Base-by-base conservation (phyloP, 2,888 invertebrate species). In the Sabatieria punctata region DNA sequence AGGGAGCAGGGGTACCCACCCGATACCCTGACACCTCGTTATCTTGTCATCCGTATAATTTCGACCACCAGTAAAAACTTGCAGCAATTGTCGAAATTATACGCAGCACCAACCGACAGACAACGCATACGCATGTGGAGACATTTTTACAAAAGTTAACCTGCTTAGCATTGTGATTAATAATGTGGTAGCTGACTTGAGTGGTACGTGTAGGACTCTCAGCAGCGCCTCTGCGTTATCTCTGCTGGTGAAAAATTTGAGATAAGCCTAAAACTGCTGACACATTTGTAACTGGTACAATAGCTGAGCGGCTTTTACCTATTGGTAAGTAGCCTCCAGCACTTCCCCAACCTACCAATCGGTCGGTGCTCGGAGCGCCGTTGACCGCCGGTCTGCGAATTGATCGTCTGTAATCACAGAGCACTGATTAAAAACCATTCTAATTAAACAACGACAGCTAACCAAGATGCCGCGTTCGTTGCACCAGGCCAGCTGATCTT, bases 321-420 rank as follows among this genome's bases (percentile, higher is more conserved):
- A 75, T 56, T 75, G 74, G 55, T 71, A 75, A 71, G 56, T 74
- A 75, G 1, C 75, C 75, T 45, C 71, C 71, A 2, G 68, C 67
- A 47, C 64, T 63, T 19, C 75, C 75, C 75, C 75, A 75, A 2
- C 75, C 75, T 38, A 72, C 66, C 4, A 65, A 61, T 1, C 69
- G 67, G 57, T 74, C 73, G 8, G 63, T 60, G 2, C 71, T 73
- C 2, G 70, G 64, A 1, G 64, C 66, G 18, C 72, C 72, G 57
- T 74, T 74, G 11, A 74, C 69, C 38, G 67, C 66, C 1, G 75
- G 75, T n/a, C 60, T 75, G 75, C 18, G 73, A 74, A 61, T 75
- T 75, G 50, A 74, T 73, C 3, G 75, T 74, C n/a, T 75, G 62
- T 13, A 59, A 55, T 36, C 56, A 55, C 23, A 13, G 24, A 4